A percentile compares a stretch with the other conserved stretches of the same genome.
Evolutionary conservation across 2,113 vertebrate species (phyloP).

Genomic region (Notarius quadriscutis): DNA sequence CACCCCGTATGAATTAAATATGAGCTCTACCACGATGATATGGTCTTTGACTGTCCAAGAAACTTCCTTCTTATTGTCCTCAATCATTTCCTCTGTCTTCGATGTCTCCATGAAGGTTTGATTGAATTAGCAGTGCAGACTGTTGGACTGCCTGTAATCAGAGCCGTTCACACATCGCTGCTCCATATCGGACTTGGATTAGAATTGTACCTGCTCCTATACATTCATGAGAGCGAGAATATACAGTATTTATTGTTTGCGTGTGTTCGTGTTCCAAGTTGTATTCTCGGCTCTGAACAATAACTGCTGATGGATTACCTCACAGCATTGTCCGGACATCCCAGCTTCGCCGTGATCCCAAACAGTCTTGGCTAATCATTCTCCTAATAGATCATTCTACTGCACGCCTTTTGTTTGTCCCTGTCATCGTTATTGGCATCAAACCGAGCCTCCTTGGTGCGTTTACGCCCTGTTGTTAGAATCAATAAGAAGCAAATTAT

Average conservation of each 20-base stretch:
- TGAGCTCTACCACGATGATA: background rate
- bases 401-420: conserved; percentile 40
- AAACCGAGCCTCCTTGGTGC: conserved; percentile 28
- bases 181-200: background rate
- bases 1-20: background rate
- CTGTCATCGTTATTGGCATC: conserved; percentile 48
- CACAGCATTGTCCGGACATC: conserved; percentile 33
- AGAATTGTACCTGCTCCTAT: background rate
- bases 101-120: background rate
- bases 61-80: background rate
- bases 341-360: conserved; percentile 36
- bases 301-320: conserved; percentile 40
- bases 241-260: background rate
- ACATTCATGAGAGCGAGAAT: background rate
- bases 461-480: conserved; percentile 51
- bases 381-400: conserved; percentile 50
- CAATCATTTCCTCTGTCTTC: background rate
- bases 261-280: background rate
- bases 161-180: background rate
- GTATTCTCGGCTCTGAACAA: conserved; percentile 13
- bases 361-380: conserved; percentile 43
- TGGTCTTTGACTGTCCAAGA: background rate
- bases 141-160: background rate
- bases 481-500: conserved; percentile 54
- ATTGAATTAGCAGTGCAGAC: background rate